Evolutionary conservation across 2,113 vertebrate species (phyloP), one percentile per base, ranked within the genome.

Genomic region (Eulacestoma nigropectus): DNA sequence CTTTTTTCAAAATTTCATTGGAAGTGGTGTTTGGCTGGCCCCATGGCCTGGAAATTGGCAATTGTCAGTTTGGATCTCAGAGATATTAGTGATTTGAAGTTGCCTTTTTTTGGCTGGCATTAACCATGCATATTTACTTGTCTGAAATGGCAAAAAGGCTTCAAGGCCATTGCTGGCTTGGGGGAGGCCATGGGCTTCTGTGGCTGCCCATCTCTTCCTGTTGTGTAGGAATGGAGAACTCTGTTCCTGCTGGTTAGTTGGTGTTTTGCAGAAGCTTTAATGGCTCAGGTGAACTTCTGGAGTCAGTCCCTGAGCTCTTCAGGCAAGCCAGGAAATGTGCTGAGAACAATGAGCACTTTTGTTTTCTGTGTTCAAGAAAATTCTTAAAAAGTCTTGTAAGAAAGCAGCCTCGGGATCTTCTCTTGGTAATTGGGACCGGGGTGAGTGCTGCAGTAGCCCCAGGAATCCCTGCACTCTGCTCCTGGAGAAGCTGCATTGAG

Each of bases 371-470:
- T 74, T 62, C 25, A 30, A 98, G 98, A 33, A 98, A 98, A 74
- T 97, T 98, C 79, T 65, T 98, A 41, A 98, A 98, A 83, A 98
- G 98, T 25, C 97, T 98, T 4, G 50, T 98, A 44, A 88, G 96
- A 80, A 98, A 98, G 50, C 97, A 97, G 60, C 97, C 98, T 15
- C 90, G 30, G 50, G 97, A 98, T 19, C 97, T 98, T 67, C 95
- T 98, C 10, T 80, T 98, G 84, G 98, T 98, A 7, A 97, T 98
- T 3, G 98, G 98, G 65, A 98, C 98, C 0, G 98, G 98, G 0
- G 97, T 98, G 23, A 98, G 98, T 2, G 98, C 98, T 0, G 98
- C 98, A 0, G 98, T 97, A 16, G 98, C 98, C 11, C 98, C 98
- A 0, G 97, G 97, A 4, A 96, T 98, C 72, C 97, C 96, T 0